Conservation (phyloP, 2,113 vertebrate genomes). For the Odocoileus virginianus region DNA sequence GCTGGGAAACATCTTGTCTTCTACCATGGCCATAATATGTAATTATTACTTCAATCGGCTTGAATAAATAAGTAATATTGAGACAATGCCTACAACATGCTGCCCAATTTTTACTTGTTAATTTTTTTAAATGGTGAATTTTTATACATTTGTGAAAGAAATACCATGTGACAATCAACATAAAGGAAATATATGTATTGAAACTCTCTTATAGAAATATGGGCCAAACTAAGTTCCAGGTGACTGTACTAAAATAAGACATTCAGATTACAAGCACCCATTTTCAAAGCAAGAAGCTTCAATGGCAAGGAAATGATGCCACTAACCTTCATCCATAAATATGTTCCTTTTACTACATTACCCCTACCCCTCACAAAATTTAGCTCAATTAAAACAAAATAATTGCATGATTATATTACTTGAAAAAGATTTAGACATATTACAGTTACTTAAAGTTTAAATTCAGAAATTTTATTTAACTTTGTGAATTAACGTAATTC, state of each 20-base stretch:
- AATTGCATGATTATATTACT: background rate
- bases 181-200: background rate
- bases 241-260: background rate
- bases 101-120: background rate
- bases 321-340: background rate
- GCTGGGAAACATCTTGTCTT: conserved; percentile 8
- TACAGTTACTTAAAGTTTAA: background rate
- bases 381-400: background rate
- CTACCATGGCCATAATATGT: background rate
- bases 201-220: conserved; percentile 5
- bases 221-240: background rate
- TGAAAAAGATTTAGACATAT: background rate
- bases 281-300: background rate
- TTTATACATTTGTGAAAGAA: background rate
- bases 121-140: background rate
- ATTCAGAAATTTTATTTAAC: background rate
- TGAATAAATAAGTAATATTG: background rate
- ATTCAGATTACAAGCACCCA: background rate
- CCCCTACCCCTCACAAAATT: background rate
- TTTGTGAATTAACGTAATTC: background rate
- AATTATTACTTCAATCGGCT: conserved; percentile 22
- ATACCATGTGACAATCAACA: background rate
- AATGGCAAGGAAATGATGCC: background rate
- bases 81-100: background rate
- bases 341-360: background rate